Evolutionary conservation across 2,797 vertebrate species (phyloP).

Genomic region (Chelon labrosus): DNA sequence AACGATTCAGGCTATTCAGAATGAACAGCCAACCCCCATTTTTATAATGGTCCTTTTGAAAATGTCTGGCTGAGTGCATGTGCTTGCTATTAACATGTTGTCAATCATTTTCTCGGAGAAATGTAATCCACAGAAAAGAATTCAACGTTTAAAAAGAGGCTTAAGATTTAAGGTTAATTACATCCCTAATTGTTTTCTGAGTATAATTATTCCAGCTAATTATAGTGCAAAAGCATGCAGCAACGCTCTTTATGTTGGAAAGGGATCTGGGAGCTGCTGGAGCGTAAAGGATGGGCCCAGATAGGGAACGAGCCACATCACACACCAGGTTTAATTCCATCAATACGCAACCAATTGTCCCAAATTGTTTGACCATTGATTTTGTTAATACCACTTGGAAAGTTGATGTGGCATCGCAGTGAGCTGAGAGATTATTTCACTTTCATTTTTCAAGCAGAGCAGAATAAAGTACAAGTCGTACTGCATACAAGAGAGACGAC

Average conservation of each 20-base stretch:
- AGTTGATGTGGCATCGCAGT: slow-evolving; percentile 80
- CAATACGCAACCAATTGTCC: slow-evolving; percentile 94
- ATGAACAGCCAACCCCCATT: slow-evolving; percentile 77
- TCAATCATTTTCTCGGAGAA: slow-evolving; percentile 73
- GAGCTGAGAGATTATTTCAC: slow-evolving; percentile 40
- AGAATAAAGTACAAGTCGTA: slow-evolving; percentile 35
- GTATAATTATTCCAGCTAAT: slow-evolving; percentile 38
- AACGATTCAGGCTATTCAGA: slow-evolving; percentile 83
- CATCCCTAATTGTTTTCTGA: slow-evolving; percentile 36
- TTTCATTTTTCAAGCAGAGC: slow-evolving; percentile 32
- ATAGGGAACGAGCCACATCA: slow-evolving; percentile 92
- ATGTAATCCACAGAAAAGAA: slow-evolving; percentile 66
- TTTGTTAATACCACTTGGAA: slow-evolving; percentile 88
- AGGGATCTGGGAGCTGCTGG: slow-evolving; percentile 44
- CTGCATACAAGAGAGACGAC: slow-evolving; percentile 9
- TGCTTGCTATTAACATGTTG: slow-evolving; percentile 79
- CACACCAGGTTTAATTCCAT: slow-evolving; percentile 94
- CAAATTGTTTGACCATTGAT: slow-evolving; percentile 94
- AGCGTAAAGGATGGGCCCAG: slow-evolving; percentile 75
- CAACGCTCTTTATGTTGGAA: slow-evolving; percentile 30
- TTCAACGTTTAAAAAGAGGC: slow-evolving; percentile 54
- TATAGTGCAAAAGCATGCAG: slow-evolving; percentile 4
- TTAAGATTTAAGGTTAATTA: slow-evolving; percentile 56
- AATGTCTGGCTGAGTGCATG: slow-evolving; percentile 80
- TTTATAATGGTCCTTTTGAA: slow-evolving; percentile 84